A percentile compares a stretch with the other conserved stretches of the same genome.
These are phyloP conservation scores for Callionymus lyra DNA, from an alignment of 2,113 vertebrate genomes.

Conservation along the genomic window DNA sequence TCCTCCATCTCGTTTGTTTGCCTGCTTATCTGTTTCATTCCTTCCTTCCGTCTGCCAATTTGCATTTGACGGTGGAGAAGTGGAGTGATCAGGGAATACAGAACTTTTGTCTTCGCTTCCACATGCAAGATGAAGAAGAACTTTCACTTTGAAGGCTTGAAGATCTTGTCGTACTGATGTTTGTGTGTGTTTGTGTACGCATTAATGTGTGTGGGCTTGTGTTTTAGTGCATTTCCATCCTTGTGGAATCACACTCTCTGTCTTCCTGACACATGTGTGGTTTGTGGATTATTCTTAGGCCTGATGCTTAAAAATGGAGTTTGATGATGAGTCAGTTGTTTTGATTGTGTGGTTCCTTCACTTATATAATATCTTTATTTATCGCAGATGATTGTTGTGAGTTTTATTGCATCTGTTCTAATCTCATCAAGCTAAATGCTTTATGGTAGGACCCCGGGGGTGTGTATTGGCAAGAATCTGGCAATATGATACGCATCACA, in stretches of 20 bases:
- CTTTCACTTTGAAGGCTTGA: conserved; percentile 29
- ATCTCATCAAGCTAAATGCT: too few relatives aligned
- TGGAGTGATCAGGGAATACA: conserved; percentile 35
- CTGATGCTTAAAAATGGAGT: too few relatives aligned
- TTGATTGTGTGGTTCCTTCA: too few relatives aligned
- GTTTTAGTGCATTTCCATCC: conserved; percentile 5
- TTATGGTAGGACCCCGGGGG: too few relatives aligned
- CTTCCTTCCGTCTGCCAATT: conserved; percentile 46
- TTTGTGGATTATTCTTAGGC: too few relatives aligned
- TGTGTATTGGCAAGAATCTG: too few relatives aligned
- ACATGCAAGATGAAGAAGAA: conserved; percentile 14
- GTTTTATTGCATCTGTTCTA: too few relatives aligned
- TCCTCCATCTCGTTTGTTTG: conserved; percentile 40
- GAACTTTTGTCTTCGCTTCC: conserved; percentile 30
- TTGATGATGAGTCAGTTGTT: too few relatives aligned
- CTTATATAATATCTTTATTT: too few relatives aligned
- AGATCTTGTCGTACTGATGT: conserved; percentile 13
- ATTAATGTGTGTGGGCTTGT: conserved; percentile 2
- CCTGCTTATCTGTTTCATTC: conserved; percentile 49
- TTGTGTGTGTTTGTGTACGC: conserved; percentile 1
- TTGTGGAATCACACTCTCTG: conserved; percentile 6
- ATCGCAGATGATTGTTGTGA: too few relatives aligned
- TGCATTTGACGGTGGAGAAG: conserved; percentile 37
- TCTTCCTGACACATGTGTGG: background rate
- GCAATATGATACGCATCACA: too few relatives aligned